These are phyloP conservation scores for Etheostoma perlongum DNA, from an alignment of 2,797 vertebrate species.

Conservation along the genomic window DNA sequence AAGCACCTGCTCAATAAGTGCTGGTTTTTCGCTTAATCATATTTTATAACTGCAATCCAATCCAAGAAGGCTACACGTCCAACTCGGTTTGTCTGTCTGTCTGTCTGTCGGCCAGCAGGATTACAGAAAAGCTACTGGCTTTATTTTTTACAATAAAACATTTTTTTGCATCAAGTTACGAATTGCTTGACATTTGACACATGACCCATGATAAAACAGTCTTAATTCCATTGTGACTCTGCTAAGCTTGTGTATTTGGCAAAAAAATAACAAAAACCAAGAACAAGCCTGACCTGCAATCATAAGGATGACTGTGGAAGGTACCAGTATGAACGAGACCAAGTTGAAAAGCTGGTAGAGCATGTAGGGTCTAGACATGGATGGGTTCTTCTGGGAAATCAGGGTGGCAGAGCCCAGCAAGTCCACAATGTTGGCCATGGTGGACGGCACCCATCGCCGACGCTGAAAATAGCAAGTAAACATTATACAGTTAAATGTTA, in stretches of 20 bases:
- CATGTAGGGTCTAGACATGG: conserved; percentile 78
- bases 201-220: too few species aligned
- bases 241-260: background rate
- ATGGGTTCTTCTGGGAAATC: conserved; percentile 70
- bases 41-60: background rate
- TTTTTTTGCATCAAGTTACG: too few species aligned
- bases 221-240: background rate
- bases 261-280: background rate
- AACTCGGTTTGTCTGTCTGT: too few species aligned
- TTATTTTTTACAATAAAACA: too few species aligned
- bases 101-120: too few species aligned
- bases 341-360: conserved; percentile 76
- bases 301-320: conserved; percentile 78
- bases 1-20: too few species aligned
- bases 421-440: conserved; percentile 79
- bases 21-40: too few species aligned
- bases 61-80: background rate
- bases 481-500: background rate
- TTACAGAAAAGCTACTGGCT: too few species aligned
- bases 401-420: conserved; percentile 60
- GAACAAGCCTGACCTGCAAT: conserved; percentile 69
- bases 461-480: conserved; percentile 41
- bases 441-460: conserved; percentile 82
- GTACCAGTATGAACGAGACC: conserved; percentile 70
- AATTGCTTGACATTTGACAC: background rate